Evolutionary conservation across 2,888 invertebrate genomes (phyloP), one percentile per base, ranked within the genome.

Genomic region (Selenia dentaria): DNA sequence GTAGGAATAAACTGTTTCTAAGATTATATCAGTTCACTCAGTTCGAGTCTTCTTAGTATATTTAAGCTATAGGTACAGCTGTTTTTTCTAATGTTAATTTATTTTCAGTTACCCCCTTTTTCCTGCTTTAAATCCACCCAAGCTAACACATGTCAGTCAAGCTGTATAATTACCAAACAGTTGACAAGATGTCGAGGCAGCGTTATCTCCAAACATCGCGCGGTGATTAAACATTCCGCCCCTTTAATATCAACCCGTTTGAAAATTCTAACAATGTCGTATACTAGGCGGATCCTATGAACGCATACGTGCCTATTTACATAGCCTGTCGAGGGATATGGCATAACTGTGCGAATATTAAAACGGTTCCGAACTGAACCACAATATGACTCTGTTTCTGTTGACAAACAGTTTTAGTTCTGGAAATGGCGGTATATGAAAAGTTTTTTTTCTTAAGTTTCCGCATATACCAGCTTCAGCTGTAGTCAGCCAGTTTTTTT

Each of bases 221-320:
- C 75, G 73, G 78, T 86, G 82, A 87, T 85, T 82, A 84, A 79
- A 84, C 83, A 85, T 84, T 84, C 83, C 83, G 67, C 62, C 74
- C 77, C 72, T 69, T 78, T 79, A 72, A 80, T 82, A 81, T 80
- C 79, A 82, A 80, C 79, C 74, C 74, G 77, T 79, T 77, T 74
- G 81, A 83, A 86, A 83, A 84, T 83, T 78, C 79, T 70, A 83
- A 83, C 81, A 79, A 84, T 83, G 83, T 78, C 73, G 73, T 72
- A 62, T 64, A 67, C 67, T 73, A 74, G 70, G 59, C 4, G 18
- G 18, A 62, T 68, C 66, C 22, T 31, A 25, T 14, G 24, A 31
- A 31, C 31, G 22, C 31, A 14, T 11, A 27, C 22, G 37, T 9
- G 37, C 18, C 13, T 31, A 31, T 18, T 6, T 31, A 18, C 10